Conservation (phyloP, 64 coral and sea anemone genomes). For the Catalaphyllia jardinei region DNA sequence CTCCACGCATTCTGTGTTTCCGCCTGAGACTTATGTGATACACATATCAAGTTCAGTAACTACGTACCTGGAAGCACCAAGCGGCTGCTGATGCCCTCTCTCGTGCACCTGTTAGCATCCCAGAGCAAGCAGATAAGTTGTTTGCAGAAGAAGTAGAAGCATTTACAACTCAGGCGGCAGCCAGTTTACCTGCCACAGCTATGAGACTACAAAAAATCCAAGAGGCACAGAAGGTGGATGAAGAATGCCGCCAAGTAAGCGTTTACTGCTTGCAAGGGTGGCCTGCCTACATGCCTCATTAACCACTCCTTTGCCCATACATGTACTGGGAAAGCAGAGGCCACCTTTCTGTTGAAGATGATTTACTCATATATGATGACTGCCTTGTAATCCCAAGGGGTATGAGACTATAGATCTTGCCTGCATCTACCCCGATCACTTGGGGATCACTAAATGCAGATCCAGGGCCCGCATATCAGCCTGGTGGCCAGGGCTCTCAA, state of each 20-base stretch:
- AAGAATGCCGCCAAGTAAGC: no score
- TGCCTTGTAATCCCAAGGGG: slow-evolving; percentile 51
- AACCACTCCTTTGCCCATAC: slow-evolving; percentile 40
- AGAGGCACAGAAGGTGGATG: no score
- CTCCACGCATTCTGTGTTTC: slow-evolving; percentile 29
- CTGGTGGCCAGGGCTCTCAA: slow-evolving; percentile 69
- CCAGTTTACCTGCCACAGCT: no score
- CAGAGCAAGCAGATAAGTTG: slow-evolving; percentile 1
- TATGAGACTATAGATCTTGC: no score
- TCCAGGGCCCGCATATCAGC: slow-evolving; percentile 17
- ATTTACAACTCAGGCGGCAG: no score
- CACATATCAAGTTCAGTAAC: slow-evolving; percentile 21
- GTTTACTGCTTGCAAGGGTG: slow-evolving; percentile 27
- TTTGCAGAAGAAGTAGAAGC: no score
- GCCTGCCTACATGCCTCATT: slow-evolving; percentile 43
- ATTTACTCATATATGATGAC: slow-evolving; percentile 54
- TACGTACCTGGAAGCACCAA: slow-evolving; percentile 56
- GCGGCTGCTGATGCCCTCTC: slow-evolving; percentile 45
- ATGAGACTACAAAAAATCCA: no score
- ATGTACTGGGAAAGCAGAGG: slow-evolving; percentile 49
- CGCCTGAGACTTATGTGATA: slow-evolving; percentile 41
- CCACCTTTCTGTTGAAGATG: slow-evolving; percentile 49
- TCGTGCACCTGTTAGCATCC: slow-evolving; percentile 17
- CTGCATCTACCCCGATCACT: no score
- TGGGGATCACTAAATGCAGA: no score